Percentiles rank a stretch among this genome's conserved stretches.
Conservation (phyloP, 2,113 vertebrate genomes). For the Mugil cephalus region DNA sequence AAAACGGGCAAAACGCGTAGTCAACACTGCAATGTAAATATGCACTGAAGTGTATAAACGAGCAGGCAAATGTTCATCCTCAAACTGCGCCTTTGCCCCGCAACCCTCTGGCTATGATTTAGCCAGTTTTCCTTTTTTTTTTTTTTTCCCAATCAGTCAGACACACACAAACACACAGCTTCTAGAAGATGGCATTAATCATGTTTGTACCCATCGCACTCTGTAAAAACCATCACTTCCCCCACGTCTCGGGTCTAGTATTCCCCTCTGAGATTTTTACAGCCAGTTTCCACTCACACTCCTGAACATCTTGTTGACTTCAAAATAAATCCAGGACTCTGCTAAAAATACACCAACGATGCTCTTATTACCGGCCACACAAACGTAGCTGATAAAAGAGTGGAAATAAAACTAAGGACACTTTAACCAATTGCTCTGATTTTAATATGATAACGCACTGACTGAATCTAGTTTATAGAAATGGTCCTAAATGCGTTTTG, state of each 20-base stretch:
- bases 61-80: conserved; percentile 29
- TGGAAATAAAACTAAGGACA: neutral
- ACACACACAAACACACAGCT: conserved; percentile 16
- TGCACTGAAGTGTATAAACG: conserved; percentile 32
- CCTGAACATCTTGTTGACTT: conserved; percentile 14
- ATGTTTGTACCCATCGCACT: conserved; percentile 57
- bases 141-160: conserved; percentile 75
- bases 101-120: conserved; percentile 66
- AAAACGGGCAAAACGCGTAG: neutral
- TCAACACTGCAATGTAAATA: neutral
- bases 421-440: too few relatives aligned
- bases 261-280: conserved; percentile 18
- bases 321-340: neutral
- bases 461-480: too few relatives aligned
- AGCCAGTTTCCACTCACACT: conserved; percentile 27
- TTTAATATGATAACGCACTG: neutral
- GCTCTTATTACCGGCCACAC: neutral
- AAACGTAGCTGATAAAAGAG: neutral
- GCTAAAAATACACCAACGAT: neutral
- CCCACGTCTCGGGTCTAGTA: conserved; percentile 29
- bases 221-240: conserved; percentile 40
- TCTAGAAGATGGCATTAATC: conserved; percentile 68
- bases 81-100: conserved; percentile 20
- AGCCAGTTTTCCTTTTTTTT: conserved; percentile 72
- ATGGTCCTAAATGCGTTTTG: too few relatives aligned